Base-by-base conservation (phyloP, 2,113 vertebrate genomes). In the Sardina pilchardus region DNA sequence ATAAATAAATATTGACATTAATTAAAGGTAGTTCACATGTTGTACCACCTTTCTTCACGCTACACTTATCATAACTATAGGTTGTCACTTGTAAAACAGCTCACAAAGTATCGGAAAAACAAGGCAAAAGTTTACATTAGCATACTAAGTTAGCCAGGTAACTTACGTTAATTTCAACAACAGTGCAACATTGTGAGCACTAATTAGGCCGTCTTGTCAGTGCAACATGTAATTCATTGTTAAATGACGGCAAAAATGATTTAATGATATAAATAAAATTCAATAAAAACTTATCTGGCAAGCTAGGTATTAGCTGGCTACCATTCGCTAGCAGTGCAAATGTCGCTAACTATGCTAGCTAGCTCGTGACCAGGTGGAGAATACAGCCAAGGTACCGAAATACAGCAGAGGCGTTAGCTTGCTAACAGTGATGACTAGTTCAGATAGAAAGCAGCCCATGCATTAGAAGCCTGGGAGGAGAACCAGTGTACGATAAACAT, bases 361-460 rank as follows among this genome's bases (percentile, higher is more conserved):
- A 78, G 71, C 71, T 78, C 71, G 30, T 78, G 71, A 78, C 71
- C 30, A 78, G 71, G 53, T 59, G 53, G 12, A 71, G n/a, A 26
- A 78, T 78, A 34, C 30, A 36, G 71, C 71, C 71, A 78, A 36
- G 34, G 71, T 78, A 78, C 30, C 67, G 14, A 75, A 30, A 9
- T 36, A 75, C 71, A 78, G 71, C 71, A 78, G 34, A 78, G 30
- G 2, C 71, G 34, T 78, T 78, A 78, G 71, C 71, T 36, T 78
- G 71, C 71, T 78, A 78, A 78, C 71, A 78, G 26, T 16, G 8
- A 67, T 6, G 9, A n/a, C 59, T 34, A 36, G 71, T 34, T 78
- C 21, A 36, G 5, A 78, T 3, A 78, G 14, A 36, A 78, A 36
- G 71, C 6, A 47, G 16, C 4, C 6, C 21, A 59, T 59, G 19